Conservation (phyloP, 1,140 invertebrate species). For the Mylabris phalerata region DNA sequence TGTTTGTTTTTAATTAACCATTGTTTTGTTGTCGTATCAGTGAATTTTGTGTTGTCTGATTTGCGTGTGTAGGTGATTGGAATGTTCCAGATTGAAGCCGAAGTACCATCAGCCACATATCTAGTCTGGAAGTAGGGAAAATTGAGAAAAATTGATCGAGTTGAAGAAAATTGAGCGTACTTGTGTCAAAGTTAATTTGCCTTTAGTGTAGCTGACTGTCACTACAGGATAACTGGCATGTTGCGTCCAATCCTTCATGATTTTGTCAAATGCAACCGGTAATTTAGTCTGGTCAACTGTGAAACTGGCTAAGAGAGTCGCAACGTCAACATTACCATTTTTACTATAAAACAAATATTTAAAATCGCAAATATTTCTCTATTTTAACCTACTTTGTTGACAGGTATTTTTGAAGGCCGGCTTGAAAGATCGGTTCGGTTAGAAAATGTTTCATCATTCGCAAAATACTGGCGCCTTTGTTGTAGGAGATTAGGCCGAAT, state of each 20-base stretch:
- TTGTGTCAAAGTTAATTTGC: constrained; percentile 21
- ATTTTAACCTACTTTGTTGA: constrained; percentile 40
- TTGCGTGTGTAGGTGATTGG: too few species aligned
- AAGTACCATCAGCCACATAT: too few species aligned
- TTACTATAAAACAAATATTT: neutral
- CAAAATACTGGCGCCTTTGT: constrained; percentile 61
- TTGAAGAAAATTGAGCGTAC: neutral
- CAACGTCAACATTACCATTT: constrained; percentile 3
- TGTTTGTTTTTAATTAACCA: too few species aligned
- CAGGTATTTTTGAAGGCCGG: constrained; percentile 52
- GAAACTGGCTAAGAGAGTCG: constrained; percentile 4
- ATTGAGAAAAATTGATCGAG: too few species aligned
- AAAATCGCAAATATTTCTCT: neutral
- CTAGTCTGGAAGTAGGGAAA: too few species aligned
- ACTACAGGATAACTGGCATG: constrained; percentile 56
- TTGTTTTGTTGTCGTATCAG: too few species aligned
- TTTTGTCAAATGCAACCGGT: constrained; percentile 38
- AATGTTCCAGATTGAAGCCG: too few species aligned
- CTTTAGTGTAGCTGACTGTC: constrained; percentile 10
- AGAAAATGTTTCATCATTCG: constrained; percentile 70
- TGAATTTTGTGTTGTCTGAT: too few species aligned
- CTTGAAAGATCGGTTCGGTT: constrained; percentile 53
- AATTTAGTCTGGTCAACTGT: neutral
- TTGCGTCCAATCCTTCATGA: constrained; percentile 57
- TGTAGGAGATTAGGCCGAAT: constrained; percentile 55